Evolutionary conservation across 2,113 vertebrate genomes (phyloP).

Genomic region (Gobius niger): DNA sequence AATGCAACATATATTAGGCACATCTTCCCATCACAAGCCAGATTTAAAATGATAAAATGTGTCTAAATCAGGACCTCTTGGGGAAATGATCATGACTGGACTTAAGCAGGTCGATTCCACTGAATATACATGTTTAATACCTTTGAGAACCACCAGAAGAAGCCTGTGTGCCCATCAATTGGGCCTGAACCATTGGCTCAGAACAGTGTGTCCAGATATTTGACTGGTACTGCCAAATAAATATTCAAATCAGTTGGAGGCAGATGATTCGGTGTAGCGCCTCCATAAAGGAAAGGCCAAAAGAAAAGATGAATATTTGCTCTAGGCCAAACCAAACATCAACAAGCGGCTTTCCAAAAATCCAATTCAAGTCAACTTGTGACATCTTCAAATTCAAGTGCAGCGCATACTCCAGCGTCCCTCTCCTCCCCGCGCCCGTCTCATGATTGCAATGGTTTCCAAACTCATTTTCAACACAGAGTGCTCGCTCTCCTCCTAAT

Average conservation of each 20-base stretch:
- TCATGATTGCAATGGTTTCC: constrained; percentile 7
- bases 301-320: background rate
- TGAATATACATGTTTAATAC: background rate
- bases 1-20: too few species aligned
- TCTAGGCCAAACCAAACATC: background rate
- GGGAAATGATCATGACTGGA: too few species aligned
- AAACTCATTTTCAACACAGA: constrained; percentile 40
- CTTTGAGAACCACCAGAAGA: background rate
- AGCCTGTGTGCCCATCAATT: background rate
- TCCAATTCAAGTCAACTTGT: background rate
- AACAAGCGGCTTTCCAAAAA: background rate
- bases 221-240: background rate
- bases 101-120: background rate
- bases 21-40: too few species aligned
- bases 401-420: background rate
- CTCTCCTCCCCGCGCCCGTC: background rate
- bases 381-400: background rate
- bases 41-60: too few species aligned
- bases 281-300: background rate
- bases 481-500: constrained; percentile 42
- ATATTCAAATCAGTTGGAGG: background rate
- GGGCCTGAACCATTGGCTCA: background rate
- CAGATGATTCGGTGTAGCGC: background rate
- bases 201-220: background rate
- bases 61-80: too few species aligned